Percentiles rank a stretch among this genome's conserved stretches.
Evolutionary conservation across 2,797 vertebrate species (phyloP).

Genomic region (Oryzias sinensis): DNA sequence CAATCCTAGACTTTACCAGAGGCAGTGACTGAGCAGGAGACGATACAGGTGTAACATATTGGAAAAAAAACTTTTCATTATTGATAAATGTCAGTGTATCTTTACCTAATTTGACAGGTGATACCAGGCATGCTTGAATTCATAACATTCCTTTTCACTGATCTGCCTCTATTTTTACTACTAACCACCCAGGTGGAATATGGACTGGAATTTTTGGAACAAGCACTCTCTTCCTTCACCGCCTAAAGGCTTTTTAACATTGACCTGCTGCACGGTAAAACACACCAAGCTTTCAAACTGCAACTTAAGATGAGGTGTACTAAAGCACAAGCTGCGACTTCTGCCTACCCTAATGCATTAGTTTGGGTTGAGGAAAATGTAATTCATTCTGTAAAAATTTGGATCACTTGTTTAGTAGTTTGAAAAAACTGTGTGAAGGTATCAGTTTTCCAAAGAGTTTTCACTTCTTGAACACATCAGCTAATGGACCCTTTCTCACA

Average conservation of each 20-base stretch:
- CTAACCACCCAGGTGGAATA: constrained; percentile 58
- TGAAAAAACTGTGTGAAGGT: neutral
- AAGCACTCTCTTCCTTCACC: constrained; percentile 8
- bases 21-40: constrained; percentile 27
- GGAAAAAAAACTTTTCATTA: constrained; percentile 44
- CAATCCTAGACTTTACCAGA: constrained; percentile 23
- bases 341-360: constrained; percentile 18
- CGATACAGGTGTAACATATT: constrained; percentile 38
- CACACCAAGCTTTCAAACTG: constrained; percentile 17
- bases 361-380: constrained; percentile 14
- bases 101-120: constrained; percentile 53
- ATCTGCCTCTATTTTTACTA: constrained; percentile 49
- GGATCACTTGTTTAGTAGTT: constrained; percentile 15
- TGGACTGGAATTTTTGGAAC: constrained; percentile 24
- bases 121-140: constrained; percentile 60
- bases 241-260: constrained; percentile 37
- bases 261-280: constrained; percentile 52
- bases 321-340: constrained; percentile 40
- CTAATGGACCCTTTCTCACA: no score
- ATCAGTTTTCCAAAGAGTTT: no score
- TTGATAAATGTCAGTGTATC: constrained; percentile 52
- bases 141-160: constrained; percentile 38
- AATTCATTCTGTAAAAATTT: constrained; percentile 43
- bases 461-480: no score
- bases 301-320: constrained; percentile 19